Conservation (phyloP, 2,888 invertebrate genomes). For the Meghimatium bilineatum region DNA sequence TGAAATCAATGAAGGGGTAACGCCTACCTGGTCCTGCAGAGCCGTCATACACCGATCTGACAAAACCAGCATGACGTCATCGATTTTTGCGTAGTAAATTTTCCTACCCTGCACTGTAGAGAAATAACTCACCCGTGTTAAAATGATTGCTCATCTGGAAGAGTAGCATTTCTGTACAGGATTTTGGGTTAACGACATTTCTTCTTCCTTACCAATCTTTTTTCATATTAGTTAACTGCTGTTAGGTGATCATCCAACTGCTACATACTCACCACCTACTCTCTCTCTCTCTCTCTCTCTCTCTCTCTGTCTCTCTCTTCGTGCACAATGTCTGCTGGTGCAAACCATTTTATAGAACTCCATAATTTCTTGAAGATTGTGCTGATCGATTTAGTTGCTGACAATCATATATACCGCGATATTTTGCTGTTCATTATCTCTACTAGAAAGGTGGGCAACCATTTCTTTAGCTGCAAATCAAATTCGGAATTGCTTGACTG, state of each 20-base stretch:
- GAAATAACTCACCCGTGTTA: conserved; percentile 5
- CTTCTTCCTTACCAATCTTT: neutral
- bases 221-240: neutral
- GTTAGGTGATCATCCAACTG: neutral
- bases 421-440: too few relatives aligned
- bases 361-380: too few relatives aligned
- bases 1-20: conserved; percentile 27
- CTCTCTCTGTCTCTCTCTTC: conserved; percentile 23
- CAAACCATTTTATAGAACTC: too few relatives aligned
- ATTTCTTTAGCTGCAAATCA: too few relatives aligned
- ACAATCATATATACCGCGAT: too few relatives aligned
- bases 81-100: conserved; percentile 22
- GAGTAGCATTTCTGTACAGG: neutral
- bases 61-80: conserved; percentile 24
- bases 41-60: conserved; percentile 9
- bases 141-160: neutral
- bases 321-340: too few relatives aligned
- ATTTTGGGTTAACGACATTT: neutral
- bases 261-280: too few relatives aligned
- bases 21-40: neutral
- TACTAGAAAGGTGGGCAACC: too few relatives aligned
- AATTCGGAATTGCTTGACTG: too few relatives aligned
- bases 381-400: too few relatives aligned
- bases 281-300: conserved; percentile 20
- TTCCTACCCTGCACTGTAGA: neutral